A percentile compares a stretch with the other conserved stretches of the same genome.
These are phyloP conservation scores for Cremastinae sp. DNA, from an alignment of 2,888 invertebrate genomes.

Conservation along the genomic window DNA sequence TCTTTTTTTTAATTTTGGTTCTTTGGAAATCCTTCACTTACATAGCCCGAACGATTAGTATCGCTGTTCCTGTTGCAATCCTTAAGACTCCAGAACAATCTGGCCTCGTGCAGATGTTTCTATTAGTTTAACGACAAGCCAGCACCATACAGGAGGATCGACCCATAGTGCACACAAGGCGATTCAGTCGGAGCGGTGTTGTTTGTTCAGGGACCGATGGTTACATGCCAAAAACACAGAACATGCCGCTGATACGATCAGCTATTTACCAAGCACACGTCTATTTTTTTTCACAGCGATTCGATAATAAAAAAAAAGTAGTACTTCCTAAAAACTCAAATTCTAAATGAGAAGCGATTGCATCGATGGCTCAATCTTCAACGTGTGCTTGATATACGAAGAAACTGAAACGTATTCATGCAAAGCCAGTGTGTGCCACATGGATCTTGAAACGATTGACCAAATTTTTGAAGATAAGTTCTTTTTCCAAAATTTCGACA, in stretches of 20 bases:
- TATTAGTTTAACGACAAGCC: slow-evolving; percentile 80
- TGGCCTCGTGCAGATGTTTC: slow-evolving; percentile 85
- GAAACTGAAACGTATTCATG: slow-evolving; percentile 71
- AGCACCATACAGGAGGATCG: slow-evolving; percentile 62
- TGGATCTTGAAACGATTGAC: slow-evolving; percentile 6
- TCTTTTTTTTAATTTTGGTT: slow-evolving; percentile 27
- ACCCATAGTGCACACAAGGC: slow-evolving; percentile 69
- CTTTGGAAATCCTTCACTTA: slow-evolving; percentile 71
- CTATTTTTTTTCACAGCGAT: slow-evolving; percentile 14
- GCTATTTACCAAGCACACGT: slow-evolving; percentile 77
- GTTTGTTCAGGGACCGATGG: slow-evolving; percentile 75
- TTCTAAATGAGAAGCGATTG: slow-evolving; percentile 2
- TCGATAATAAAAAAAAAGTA: slow-evolving; percentile 23
- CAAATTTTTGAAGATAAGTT: slow-evolving; percentile 31
- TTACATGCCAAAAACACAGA: slow-evolving; percentile 80
- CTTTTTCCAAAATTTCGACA: slow-evolving; percentile 16
- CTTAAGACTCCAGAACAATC: slow-evolving; percentile 83
- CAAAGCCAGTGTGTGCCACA: slow-evolving; percentile 64
- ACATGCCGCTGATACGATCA: slow-evolving; percentile 79
- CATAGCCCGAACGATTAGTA: slow-evolving; percentile 75
- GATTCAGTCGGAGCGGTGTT: slow-evolving; percentile 73
- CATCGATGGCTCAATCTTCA: slow-evolving; percentile 44
- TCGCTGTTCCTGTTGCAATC: slow-evolving; percentile 77
- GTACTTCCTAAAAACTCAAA: slow-evolving; percentile 38
- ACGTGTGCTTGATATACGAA: slow-evolving; percentile 69